Percentiles rank a stretch among this genome's conserved stretches.
These are phyloP conservation scores for Drosophila algonquin DNA, from an alignment of 2,888 invertebrate species.

Conservation along the genomic window DNA sequence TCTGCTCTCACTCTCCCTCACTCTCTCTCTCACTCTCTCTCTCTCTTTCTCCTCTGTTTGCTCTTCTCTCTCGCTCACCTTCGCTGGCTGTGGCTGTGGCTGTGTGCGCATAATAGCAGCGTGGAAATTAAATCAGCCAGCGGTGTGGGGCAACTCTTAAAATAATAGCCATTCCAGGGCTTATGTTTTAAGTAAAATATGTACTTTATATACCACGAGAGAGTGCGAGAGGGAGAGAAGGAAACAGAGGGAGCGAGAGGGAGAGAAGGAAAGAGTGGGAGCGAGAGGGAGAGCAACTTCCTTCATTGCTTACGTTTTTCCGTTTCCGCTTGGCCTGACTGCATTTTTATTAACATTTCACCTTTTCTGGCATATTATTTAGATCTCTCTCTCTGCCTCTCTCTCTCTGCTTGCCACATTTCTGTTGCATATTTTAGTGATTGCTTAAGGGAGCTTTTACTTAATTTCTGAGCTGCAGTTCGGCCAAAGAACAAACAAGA, in stretches of 20 bases:
- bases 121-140: constrained; percentile 73
- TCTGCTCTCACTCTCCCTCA: not conserved
- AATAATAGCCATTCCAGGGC: constrained; percentile 79
- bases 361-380: constrained; percentile 32
- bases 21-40: constrained; percentile 5
- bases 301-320: constrained; percentile 55
- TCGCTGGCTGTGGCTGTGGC: constrained; percentile 39
- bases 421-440: constrained; percentile 35
- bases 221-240: constrained; percentile 8
- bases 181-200: constrained; percentile 73
- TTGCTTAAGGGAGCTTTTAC: constrained; percentile 26
- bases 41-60: constrained; percentile 22
- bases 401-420: constrained; percentile 15
- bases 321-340: constrained; percentile 55
- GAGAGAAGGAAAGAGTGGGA: not conserved
- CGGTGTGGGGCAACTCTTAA: constrained; percentile 67
- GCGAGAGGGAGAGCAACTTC: constrained; percentile 1
- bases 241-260: constrained; percentile 7
- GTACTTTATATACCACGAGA: constrained; percentile 56
- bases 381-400: constrained; percentile 4
- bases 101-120: constrained; percentile 75
- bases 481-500: constrained; percentile 7
- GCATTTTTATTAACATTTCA: constrained; percentile 40
- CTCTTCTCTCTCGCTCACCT: constrained; percentile 59
- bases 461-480: constrained; percentile 33